Percentiles rank a stretch among this genome's conserved stretches.
Conservation (phyloP, 2,888 invertebrate genomes). For the Limnephilus rhombicus region DNA sequence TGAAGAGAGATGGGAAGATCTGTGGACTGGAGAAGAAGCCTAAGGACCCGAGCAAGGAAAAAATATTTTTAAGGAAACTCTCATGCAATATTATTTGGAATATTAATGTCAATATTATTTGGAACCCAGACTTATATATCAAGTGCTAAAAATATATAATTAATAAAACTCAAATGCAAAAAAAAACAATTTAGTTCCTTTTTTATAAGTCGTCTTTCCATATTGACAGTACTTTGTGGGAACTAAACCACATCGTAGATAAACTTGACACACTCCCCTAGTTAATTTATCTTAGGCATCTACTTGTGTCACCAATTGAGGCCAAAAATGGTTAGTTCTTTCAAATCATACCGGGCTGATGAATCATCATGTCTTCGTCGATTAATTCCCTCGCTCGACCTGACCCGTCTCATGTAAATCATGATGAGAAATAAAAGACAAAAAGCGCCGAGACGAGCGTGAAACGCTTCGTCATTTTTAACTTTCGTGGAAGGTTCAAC, state of each 20-base stretch:
- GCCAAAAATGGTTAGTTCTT: not conserved
- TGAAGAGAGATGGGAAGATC: too few species aligned
- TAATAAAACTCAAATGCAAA: too few species aligned
- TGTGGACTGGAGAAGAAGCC: too few species aligned
- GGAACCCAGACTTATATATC: too few species aligned
- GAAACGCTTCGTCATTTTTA: not conserved
- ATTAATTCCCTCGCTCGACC: not conserved
- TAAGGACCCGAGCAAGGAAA: too few species aligned
- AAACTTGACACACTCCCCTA: not conserved
- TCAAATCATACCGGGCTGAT: not conserved
- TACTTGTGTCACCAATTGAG: not conserved
- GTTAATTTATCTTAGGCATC: not conserved
- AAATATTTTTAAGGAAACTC: too few species aligned
- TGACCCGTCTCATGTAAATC: not conserved
- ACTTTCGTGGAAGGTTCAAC: not conserved
- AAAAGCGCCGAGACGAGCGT: not conserved
- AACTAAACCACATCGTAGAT: not conserved
- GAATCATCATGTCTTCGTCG: not conserved
- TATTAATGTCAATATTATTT: too few species aligned
- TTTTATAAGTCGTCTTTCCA: not conserved
- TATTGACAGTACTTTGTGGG: conserved; percentile 1
- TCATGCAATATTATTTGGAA: too few species aligned
- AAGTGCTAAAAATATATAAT: too few species aligned
- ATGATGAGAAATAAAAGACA: not conserved
- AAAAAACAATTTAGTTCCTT: not conserved